Percentiles rank a stretch among this genome's conserved stretches.
Evolutionary conservation across 1,140 invertebrate species (phyloP).

Genomic region (Hypsibius dujardini): DNA sequence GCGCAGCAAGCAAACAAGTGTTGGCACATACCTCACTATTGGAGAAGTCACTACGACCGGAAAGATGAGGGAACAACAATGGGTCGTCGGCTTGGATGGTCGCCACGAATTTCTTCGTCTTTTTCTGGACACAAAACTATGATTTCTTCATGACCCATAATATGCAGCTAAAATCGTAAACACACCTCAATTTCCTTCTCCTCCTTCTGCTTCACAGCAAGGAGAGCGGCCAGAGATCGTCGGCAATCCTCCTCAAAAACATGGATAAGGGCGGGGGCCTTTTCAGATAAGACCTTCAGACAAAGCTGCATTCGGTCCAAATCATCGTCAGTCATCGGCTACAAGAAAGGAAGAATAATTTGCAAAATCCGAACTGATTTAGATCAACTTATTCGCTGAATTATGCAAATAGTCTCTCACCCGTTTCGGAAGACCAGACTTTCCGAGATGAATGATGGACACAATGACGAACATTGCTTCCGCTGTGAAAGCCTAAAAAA

Average conservation of each 20-base stretch:
- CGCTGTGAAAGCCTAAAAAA: constrained; percentile 44
- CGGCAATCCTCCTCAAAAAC: constrained; percentile 64
- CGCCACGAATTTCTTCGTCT: constrained; percentile 45
- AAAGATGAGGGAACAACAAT: constrained; percentile 64
- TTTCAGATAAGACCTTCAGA: constrained; percentile 52
- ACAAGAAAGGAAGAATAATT: neutral
- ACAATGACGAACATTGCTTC: constrained; percentile 74
- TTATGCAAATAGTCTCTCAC: constrained; percentile 25
- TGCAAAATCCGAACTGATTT: neutral
- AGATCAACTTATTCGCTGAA: neutral
- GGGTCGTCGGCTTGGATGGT: constrained; percentile 68
- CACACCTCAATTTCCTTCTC: constrained; percentile 34
- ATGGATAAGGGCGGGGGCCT: constrained; percentile 46
- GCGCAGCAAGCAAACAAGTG: too few species aligned
- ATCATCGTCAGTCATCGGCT: constrained; percentile 83
- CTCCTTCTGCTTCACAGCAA: constrained; percentile 59
- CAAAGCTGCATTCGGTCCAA: constrained; percentile 72
- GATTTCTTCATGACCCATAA: too few species aligned
- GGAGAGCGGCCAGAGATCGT: constrained; percentile 61
- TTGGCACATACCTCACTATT: constrained; percentile 4
- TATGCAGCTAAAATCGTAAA: too few species aligned
- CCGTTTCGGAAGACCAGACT: constrained; percentile 42
- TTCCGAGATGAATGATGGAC: constrained; percentile 64
- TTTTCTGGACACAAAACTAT: constrained; percentile 23
- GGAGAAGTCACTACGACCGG: constrained; percentile 25